Evolutionary conservation across 2,113 vertebrate species (phyloP).

Genomic region (Pelusios castaneus): DNA sequence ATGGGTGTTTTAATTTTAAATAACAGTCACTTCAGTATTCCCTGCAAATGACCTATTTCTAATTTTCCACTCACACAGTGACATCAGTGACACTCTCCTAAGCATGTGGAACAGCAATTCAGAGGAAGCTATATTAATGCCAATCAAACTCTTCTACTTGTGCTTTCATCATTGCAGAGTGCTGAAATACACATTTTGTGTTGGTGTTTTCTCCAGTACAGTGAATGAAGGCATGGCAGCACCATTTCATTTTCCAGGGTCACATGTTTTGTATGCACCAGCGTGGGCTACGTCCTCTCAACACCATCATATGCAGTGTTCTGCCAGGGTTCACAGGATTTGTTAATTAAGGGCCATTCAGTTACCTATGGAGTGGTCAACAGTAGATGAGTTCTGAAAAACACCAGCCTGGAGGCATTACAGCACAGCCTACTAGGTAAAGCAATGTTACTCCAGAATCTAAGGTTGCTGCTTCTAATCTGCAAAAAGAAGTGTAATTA

Average conservation of each 20-base stretch:
- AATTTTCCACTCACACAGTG: neutral
- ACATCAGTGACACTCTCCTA: neutral
- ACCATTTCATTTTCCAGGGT: accelerated
- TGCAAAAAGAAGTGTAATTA: no score
- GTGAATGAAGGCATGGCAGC: neutral
- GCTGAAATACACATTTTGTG: neutral
- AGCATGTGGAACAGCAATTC: neutral
- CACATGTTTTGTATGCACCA: no score
- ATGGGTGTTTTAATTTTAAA: neutral
- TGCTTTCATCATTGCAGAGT: neutral
- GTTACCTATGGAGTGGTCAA: neutral
- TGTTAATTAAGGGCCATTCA: accelerated
- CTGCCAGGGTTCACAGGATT: neutral
- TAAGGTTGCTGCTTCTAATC: no score
- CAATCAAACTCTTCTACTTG: neutral
- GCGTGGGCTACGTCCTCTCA: neutral
- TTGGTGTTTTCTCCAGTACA: neutral
- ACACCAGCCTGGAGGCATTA: neutral
- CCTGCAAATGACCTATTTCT: neutral
- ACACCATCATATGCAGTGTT: neutral
- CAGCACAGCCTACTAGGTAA: no score
- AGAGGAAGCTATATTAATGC: neutral
- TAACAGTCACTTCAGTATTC: neutral
- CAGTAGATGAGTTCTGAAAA: neutral
- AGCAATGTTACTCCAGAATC: no score